Evolutionary conservation across 2,888 invertebrate species (phyloP).

Genomic region (Blastobasis adustella): DNA sequence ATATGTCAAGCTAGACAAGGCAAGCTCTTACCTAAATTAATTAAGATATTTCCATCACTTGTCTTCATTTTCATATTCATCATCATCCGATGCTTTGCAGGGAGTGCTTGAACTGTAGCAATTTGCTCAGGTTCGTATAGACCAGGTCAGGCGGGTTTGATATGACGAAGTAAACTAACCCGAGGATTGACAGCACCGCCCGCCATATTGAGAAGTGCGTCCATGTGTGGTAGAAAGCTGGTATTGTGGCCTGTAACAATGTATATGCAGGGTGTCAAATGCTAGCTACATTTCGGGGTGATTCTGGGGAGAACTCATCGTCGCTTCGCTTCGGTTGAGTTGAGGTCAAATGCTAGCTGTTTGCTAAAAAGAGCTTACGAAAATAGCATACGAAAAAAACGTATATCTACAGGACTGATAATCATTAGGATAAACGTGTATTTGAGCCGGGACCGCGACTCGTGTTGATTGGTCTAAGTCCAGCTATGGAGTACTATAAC

Average conservation of each 20-base stretch:
- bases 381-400: no score
- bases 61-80: background rate
- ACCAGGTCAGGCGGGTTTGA: conserved; percentile 71
- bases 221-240: conserved; percentile 74
- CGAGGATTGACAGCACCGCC: conserved; percentile 72
- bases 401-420: no score
- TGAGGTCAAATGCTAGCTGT: no score
- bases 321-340: no score
- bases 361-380: no score
- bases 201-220: conserved; percentile 77
- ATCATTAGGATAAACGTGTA: no score
- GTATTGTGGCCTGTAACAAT: conserved; percentile 64
- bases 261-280: no score
- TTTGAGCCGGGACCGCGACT: no score
- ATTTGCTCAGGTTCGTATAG: conserved; percentile 60
- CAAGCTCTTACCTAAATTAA: background rate
- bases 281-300: no score
- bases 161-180: conserved; percentile 73
- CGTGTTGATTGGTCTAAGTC: no score
- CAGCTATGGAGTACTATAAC: no score
- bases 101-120: conserved; percentile 61
- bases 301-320: no score
- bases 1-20: background rate
- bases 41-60: background rate
- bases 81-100: conserved; percentile 66